phyloP scores from a whole-genome alignment of 1,140 invertebrate species.

The Linepithema humile region DNA sequence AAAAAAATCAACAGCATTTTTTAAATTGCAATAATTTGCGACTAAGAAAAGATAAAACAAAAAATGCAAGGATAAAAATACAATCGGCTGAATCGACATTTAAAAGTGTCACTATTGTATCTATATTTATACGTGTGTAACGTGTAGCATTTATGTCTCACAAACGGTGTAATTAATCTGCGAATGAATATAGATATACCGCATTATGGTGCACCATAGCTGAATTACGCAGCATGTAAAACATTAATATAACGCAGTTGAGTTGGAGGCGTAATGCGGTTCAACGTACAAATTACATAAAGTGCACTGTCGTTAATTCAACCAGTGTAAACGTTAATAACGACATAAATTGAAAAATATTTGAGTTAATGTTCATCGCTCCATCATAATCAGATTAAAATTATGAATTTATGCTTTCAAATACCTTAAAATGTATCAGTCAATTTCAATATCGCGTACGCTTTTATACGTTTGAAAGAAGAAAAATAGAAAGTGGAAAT shows the following conservation, averaged over 20 bases:
- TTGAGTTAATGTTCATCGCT: not conserved
- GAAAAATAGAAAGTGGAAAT: not conserved
- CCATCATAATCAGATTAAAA: not conserved
- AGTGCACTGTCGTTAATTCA: not conserved
- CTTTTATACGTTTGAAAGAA: not conserved
- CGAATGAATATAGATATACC: constrained; percentile 9
- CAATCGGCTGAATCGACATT: not conserved
- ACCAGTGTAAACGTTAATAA: constrained; percentile 9
- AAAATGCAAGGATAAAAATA: too few species aligned
- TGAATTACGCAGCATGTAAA: constrained; percentile 27
- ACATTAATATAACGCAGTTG: constrained; percentile 22
- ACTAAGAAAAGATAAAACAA: not conserved
- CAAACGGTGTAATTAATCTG: constrained; percentile 40
- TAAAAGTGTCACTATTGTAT: not conserved
- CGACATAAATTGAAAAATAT: not conserved
- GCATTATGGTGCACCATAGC: constrained; percentile 12
- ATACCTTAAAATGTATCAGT: not conserved
- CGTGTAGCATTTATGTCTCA: constrained; percentile 4
- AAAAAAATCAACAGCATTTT: too few species aligned
- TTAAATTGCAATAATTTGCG: not conserved
- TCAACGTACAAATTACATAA: constrained; percentile 19
- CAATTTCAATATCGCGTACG: not conserved
- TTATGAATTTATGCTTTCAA: not conserved
- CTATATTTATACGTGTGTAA: not conserved
- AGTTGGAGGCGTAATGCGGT: constrained; percentile 4